A percentile compares a stretch with the other conserved stretches of the same genome.
These are phyloP conservation scores for Lordiphosa clarofinis DNA, from an alignment of 1,140 invertebrate species.

Conservation along the genomic window DNA sequence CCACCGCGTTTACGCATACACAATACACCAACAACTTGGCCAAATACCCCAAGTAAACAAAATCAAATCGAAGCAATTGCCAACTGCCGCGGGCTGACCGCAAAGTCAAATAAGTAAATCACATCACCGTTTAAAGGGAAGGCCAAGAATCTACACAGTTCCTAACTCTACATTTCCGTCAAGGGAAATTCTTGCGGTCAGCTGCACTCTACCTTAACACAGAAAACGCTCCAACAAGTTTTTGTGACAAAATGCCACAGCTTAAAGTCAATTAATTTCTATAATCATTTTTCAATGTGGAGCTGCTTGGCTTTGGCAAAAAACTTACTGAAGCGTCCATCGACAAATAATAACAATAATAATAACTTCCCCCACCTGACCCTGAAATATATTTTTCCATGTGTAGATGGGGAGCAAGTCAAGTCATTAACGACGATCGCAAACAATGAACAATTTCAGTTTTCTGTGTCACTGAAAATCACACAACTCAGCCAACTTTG, in stretches of 20 bases:
- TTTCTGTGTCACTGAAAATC: conserved; percentile 67
- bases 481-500: conserved; percentile 55
- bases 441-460: conserved; percentile 67
- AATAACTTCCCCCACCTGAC: conserved; percentile 61
- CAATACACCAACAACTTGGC: conserved; percentile 27
- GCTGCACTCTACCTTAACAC: neutral
- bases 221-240: conserved; percentile 12
- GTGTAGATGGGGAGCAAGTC: conserved; percentile 44
- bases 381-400: conserved; percentile 40
- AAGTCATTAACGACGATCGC: conserved; percentile 61
- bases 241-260: conserved; percentile 8
- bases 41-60: conserved; percentile 43
- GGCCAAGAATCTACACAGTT: neutral
- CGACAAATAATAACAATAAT: conserved; percentile 24
- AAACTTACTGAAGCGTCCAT: conserved; percentile 51
- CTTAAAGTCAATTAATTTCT: conserved; percentile 48
- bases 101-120: neutral
- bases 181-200: conserved; percentile 9
- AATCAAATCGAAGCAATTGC: conserved; percentile 9
- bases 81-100: conserved; percentile 7
- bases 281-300: conserved; percentile 56
- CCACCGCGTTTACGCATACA: conserved; percentile 46
- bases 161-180: too few species aligned
- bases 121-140: neutral
- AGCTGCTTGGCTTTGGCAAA: conserved; percentile 34